A percentile compares a stretch with the other conserved stretches of the same genome.
phyloP scores from a whole-genome alignment of 2,888 invertebrate species.

The Noctua comes region DNA sequence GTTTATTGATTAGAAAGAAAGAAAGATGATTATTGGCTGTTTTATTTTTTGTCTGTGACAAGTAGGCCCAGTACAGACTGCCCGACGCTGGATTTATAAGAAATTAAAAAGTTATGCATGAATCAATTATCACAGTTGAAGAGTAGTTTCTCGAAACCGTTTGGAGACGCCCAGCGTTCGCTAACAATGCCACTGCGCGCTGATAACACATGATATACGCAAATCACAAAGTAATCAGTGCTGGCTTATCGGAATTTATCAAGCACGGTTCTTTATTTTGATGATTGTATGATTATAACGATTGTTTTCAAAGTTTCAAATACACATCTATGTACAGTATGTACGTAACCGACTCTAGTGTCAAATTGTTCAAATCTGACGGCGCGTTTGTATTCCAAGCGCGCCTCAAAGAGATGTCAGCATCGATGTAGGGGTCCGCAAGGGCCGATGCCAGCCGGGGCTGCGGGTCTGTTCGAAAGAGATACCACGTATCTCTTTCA shows the following conservation, averaged over 20 bases:
- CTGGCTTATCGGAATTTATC: constrained; percentile 28
- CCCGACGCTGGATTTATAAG: not conserved
- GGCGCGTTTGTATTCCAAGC: too few relatives aligned
- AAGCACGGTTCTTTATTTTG: not conserved
- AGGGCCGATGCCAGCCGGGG: too few relatives aligned
- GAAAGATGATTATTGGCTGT: too few relatives aligned
- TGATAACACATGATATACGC: not conserved
- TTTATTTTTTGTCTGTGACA: not conserved
- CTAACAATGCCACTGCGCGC: not conserved
- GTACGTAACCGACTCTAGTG: not conserved
- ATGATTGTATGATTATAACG: not conserved
- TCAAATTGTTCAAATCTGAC: too few relatives aligned
- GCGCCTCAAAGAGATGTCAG: too few relatives aligned
- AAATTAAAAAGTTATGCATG: not conserved
- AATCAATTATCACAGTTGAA: not conserved
- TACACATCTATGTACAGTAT: not conserved
- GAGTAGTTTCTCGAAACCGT: constrained; percentile 9
- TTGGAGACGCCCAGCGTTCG: constrained; percentile 4
- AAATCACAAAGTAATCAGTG: constrained; percentile 36
- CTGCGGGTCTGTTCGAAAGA: too few relatives aligned
- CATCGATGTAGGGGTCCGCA: too few relatives aligned
- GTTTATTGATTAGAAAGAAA: not conserved
- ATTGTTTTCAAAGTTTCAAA: not conserved
- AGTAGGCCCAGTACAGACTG: not conserved
- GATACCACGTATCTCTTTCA: too few relatives aligned